Evolutionary conservation across 2,888 invertebrate genomes (phyloP).

Genomic region (Brachyptera risi): DNA sequence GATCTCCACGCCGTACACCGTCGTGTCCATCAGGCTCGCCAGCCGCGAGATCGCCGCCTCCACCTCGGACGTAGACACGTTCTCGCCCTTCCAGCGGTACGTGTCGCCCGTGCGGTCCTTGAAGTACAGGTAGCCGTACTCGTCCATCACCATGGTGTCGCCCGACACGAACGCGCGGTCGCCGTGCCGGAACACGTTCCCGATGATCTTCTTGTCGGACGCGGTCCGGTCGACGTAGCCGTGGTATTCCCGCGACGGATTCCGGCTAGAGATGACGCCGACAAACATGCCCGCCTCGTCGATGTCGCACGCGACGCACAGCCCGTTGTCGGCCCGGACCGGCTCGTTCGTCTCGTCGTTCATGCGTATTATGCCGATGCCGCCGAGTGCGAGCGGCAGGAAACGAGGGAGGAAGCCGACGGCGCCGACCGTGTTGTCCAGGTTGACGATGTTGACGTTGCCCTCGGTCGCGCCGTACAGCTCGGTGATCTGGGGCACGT

Average conservation of each 20-base stretch:
- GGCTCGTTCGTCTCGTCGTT: slow-evolving; percentile 64
- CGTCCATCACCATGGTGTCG: slow-evolving; percentile 60
- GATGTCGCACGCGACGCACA: slow-evolving; percentile 76
- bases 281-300: slow-evolving; percentile 84
- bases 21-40: slow-evolving; percentile 49
- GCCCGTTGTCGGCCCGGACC: slow-evolving; percentile 55
- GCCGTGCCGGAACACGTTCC: slow-evolving; percentile 60
- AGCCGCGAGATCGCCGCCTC: slow-evolving; percentile 55
- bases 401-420: slow-evolving; percentile 83
- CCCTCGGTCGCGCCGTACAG: slow-evolving; percentile 98
- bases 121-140: slow-evolving; percentile 60
- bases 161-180: slow-evolving; percentile 61
- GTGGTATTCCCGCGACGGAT: slow-evolving; percentile 64
- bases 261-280: slow-evolving; percentile 62
- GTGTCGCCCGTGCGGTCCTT: slow-evolving; percentile 62
- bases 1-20: slow-evolving; percentile 59
- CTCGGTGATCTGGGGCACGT: slow-evolving; percentile 78
- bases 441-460: slow-evolving; percentile 92
- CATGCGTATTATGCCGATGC: slow-evolving; percentile 63
- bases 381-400: slow-evolving; percentile 56
- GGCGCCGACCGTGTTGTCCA: slow-evolving; percentile 83
- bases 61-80: slow-evolving; percentile 64
- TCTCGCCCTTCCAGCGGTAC: slow-evolving; percentile 62
- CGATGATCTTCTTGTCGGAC: slow-evolving; percentile 59
- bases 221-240: slow-evolving; percentile 61